Evolutionary conservation across 92 coral and sea anemone genomes (phyloP), one percentile per base, ranked within the genome.

Genomic region (Anthopleura xanthogrammica): DNA sequence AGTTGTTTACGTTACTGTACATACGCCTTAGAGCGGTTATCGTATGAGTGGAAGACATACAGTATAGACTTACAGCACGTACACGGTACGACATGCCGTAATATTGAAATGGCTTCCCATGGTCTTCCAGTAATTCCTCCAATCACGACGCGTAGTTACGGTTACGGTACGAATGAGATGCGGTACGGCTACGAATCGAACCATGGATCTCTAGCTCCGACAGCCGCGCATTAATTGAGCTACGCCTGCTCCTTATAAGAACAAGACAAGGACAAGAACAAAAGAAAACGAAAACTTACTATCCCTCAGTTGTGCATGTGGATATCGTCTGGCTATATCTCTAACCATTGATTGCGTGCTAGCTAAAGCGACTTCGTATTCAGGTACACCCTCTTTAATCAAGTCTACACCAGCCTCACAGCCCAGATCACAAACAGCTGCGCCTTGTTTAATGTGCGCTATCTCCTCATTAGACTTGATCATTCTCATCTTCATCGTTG

Each of bases 401-500:
- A 90, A 92, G 80, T 91, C 85, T 17, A 79, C 87, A 5, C 57
- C 92, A 52, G 95, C 94, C n/a, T 87, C 93, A 4, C 95, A 95
- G 23, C 98, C 98, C 60, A 95, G 83, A 73, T 95, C 98, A 58
- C 92, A 90, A 60, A 93, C 89, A 52, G 93, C 90, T 19, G 98
- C 97, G 12, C 98, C 97, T 36, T 93, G 88, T 41, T 83, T 93
- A n/a, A 88, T 95, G 52, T 87, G 89, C 75, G 85, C 95, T 57
- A 95, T 93, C 87, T 95, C 98, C 74, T 95, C 97, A 6, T 88
- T 75, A 3, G 98, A 95, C 76, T 95, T 95, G 14, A 91, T 41
- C 95, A 95, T 91, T 23, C 98, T 90, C 95, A 95, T 93, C 77
- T 64, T 80, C 98, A 95, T 95, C 70, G 95, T 90, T 24, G 97